These are phyloP conservation scores for Diaphora mendica DNA, from an alignment of 2,888 invertebrate species.

Conservation along the genomic window DNA sequence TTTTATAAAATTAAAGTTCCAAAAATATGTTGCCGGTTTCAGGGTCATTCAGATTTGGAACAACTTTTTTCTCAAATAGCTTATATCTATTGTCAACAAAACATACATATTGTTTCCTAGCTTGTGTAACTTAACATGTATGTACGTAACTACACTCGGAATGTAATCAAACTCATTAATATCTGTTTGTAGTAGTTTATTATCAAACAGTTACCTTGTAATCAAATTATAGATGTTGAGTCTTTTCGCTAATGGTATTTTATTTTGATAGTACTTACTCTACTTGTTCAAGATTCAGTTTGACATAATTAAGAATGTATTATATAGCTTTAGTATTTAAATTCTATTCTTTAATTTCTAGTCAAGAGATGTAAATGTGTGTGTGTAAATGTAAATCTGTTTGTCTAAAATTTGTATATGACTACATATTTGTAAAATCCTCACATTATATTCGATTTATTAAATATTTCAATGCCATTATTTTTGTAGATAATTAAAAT, in stretches of 20 bases:
- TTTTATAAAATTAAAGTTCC: constrained; percentile 28
- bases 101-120: not conserved
- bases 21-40: constrained; percentile 9
- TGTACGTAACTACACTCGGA: not conserved
- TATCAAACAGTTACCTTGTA: not conserved
- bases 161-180: not conserved
- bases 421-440: not conserved
- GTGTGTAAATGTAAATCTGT: not conserved
- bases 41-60: constrained; percentile 5
- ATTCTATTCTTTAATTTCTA: not conserved
- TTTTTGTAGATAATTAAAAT: not conserved
- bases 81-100: not conserved
- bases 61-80: not conserved
- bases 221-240: not conserved
- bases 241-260: not conserved
- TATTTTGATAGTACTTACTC: not conserved
- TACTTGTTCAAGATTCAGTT: not conserved
- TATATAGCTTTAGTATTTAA: not conserved
- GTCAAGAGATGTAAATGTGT: not conserved
- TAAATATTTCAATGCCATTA: not conserved
- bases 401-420: not conserved
- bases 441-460: not conserved
- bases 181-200: not conserved
- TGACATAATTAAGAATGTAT: not conserved
- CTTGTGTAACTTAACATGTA: not conserved